phyloP scores from a whole-genome alignment of 2,888 invertebrate species.

The Dioctria linearis region DNA sequence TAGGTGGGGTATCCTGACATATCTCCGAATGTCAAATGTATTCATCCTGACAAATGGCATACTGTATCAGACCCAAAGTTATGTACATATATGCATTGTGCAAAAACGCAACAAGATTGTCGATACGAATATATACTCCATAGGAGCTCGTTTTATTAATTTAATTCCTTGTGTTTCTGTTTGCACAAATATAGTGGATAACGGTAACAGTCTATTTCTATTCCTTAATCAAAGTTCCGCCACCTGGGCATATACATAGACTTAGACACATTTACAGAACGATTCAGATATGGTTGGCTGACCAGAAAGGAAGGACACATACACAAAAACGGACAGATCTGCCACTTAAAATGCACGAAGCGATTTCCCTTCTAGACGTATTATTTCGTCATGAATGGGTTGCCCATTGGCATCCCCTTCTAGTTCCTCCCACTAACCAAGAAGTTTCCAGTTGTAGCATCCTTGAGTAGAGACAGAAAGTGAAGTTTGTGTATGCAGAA shows the following conservation, averaged over 20 bases:
- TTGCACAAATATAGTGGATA: not conserved
- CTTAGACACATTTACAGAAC: not conserved
- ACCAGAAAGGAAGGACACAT: conserved; percentile 3
- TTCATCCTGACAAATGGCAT: not conserved
- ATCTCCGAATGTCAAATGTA: not conserved
- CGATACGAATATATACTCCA: not conserved
- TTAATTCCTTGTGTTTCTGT: conserved; percentile 28
- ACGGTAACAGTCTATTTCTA: not conserved
- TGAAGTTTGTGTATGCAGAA: conserved; percentile 52
- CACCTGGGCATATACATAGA: conserved; percentile 10
- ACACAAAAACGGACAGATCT: conserved; percentile 19
- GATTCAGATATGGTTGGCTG: conserved; percentile 9
- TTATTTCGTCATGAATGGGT: conserved; percentile 54
- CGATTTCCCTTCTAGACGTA: conserved; percentile 54
- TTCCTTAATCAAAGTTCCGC: conserved; percentile 22
- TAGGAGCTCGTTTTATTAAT: conserved; percentile 15
- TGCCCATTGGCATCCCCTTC: conserved; percentile 34
- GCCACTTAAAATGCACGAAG: conserved; percentile 49
- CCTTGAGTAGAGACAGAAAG: conserved; percentile 39
- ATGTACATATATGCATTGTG: not conserved
- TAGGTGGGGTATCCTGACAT: not conserved
- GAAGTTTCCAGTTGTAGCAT: conserved; percentile 29
- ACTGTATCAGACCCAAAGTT: not conserved
- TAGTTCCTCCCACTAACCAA: not conserved
- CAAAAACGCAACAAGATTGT: not conserved